phyloP scores from a whole-genome alignment of 1,140 invertebrate species.

The Anoplolepis gracilipes region DNA sequence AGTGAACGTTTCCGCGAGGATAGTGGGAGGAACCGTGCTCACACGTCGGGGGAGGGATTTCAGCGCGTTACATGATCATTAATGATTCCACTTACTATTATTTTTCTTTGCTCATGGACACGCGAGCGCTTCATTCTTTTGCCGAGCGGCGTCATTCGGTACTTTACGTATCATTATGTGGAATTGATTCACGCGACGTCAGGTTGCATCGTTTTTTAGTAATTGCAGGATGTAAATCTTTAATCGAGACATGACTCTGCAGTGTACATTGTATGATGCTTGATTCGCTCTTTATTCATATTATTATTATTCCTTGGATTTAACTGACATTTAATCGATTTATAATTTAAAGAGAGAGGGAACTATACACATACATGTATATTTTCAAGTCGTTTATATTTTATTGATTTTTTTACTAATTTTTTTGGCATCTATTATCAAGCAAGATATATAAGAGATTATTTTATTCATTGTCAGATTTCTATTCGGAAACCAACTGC shows the following conservation, averaged over 20 bases:
- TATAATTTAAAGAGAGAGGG: background rate
- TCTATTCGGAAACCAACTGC: constrained; percentile 30
- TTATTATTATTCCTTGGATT: background rate
- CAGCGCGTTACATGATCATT: constrained; percentile 69
- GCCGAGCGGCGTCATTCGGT: constrained; percentile 4
- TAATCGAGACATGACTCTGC: constrained; percentile 4
- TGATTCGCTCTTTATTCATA: background rate
- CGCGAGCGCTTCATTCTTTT: constrained; percentile 42
- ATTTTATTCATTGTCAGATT: constrained; percentile 37
- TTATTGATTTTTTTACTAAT: background rate
- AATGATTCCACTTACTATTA: constrained; percentile 67
- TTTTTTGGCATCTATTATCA: background rate
- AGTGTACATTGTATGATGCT: background rate
- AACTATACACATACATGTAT: background rate
- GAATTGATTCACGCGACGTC: constrained; percentile 22
- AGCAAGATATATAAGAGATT: background rate
- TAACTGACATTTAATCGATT: background rate
- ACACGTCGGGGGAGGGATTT: constrained; percentile 67
- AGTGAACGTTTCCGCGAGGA: constrained; percentile 77
- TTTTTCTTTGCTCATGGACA: constrained; percentile 59
- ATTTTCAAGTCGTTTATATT: background rate
- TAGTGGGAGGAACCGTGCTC: constrained; percentile 76
- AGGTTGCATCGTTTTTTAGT: background rate
- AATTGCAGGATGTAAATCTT: constrained; percentile 41
- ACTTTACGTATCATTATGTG: constrained; percentile 16